phyloP scores from a whole-genome alignment of 2,113 vertebrate species.

The Gila orcuttii region DNA sequence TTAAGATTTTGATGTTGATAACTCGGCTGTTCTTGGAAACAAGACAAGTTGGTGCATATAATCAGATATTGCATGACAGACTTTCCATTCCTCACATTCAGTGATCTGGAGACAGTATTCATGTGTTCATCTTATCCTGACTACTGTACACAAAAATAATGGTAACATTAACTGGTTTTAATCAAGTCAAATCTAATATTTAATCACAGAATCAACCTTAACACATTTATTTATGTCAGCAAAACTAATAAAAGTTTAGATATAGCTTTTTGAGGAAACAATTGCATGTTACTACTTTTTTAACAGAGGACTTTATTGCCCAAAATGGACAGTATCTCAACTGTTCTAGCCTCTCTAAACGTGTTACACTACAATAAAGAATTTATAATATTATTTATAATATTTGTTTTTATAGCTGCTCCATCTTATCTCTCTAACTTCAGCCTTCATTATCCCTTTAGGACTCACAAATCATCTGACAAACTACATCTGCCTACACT shows the following conservation, averaged over 20 bases:
- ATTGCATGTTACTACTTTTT: not conserved
- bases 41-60: slow-evolving; percentile 1
- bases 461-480: not conserved
- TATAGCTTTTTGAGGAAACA: not conserved
- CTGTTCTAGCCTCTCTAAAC: not conserved
- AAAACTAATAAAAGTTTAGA: not conserved
- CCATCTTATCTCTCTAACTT: no score
- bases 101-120: not conserved
- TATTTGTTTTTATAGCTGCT: not conserved
- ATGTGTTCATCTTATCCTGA: not conserved
- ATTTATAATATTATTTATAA: not conserved
- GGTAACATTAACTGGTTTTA: not conserved
- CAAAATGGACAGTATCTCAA: not conserved
- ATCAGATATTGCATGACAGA: not conserved
- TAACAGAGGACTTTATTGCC: not conserved
- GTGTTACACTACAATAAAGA: not conserved
- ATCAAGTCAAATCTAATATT: not conserved
- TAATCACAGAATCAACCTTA: not conserved
- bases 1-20: not conserved
- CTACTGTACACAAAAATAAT: not conserved
- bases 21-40: not conserved
- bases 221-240: not conserved
- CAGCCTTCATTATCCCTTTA: not conserved
- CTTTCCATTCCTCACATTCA: slow-evolving; percentile 8
- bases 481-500: not conserved